Base-by-base conservation (phyloP, 2,888 invertebrate genomes). In the Clistopyga incitator region DNA sequence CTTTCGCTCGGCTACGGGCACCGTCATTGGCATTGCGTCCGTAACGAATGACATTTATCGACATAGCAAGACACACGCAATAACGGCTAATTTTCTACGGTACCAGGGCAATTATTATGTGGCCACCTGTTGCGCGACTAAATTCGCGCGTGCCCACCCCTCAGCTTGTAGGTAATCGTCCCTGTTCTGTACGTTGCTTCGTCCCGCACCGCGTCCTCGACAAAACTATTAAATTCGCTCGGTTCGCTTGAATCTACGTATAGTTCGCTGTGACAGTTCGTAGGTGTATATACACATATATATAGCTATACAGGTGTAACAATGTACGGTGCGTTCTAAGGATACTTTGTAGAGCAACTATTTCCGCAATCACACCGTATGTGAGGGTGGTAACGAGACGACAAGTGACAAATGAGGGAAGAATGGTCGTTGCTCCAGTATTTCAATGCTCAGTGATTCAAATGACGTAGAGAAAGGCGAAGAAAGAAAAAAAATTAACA, bases 81-180 rank as follows among this genome's bases (percentile, higher is more conserved):
- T 79, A 75, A 64, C 74, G 74, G 50, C 78, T 84, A 84, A 84
- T 81, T 85, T 85, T 84, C 79, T 75, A 45, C 77, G 74, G 61
- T 70, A 77, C 61, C 50, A 72, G 71, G 75, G 64, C 80, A 81
- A 85, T 86, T 85, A 85, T 86, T 81, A 82, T 81, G 81, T 78
- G 80, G 61, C 82, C 82, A 86, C 86, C 82, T 86, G 86, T 86
- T 86, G 86, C 82, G 29, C 81, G 54, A 78, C 78, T 72, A 76
- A 85, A 80, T 82, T 84, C 61, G 68, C 78, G 74, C 68, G 80
- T 71, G 61, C 67, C 72, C 65, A 65, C 59, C 79, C 25, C 47
- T 13, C 42, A 67, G 23, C 76, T 65, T 47, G 25, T 65, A 65
- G 79, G 71, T 76, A 82, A 75, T 80, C 80, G 77, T 13, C 64